A percentile compares a stretch with the other conserved stretches of the same genome.
phyloP scores from a whole-genome alignment of 2,888 invertebrate genomes.

The Chymomyza caudatula region DNA sequence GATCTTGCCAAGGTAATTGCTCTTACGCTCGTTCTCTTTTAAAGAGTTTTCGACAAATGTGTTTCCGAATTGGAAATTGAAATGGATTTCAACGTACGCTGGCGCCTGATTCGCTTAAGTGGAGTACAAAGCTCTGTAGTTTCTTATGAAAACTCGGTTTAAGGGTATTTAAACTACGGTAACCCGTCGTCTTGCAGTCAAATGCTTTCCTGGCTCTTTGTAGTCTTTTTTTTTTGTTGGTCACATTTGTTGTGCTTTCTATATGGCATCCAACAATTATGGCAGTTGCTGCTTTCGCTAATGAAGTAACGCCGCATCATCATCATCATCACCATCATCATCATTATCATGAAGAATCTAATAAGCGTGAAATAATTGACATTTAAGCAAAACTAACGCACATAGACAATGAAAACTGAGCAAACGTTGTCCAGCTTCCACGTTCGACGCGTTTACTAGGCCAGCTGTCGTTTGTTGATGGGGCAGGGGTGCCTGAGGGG shows the following conservation, averaged over 20 bases:
- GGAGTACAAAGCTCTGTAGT: no score
- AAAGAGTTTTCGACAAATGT: no score
- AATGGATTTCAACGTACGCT: no score
- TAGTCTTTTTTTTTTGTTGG: conserved; percentile 9
- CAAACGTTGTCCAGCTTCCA: not conserved
- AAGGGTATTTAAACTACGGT: not conserved
- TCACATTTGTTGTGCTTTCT: conserved; percentile 30
- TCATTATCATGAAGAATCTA: conserved; percentile 50
- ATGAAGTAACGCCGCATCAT: conserved; percentile 30
- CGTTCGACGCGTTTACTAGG: conserved; percentile 43
- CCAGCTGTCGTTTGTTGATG: conserved; percentile 26
- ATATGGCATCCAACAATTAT: not conserved
- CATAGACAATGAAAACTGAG: conserved; percentile 48
- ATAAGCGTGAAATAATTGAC: conserved; percentile 73
- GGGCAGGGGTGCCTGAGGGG: no score
- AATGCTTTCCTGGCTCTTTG: not conserved
- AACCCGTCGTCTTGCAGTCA: not conserved
- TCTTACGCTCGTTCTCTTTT: no score
- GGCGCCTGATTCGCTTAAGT: no score
- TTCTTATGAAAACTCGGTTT: no score
- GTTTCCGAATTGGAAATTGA: no score
- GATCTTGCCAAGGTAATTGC: no score
- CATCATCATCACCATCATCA: conserved; percentile 20
- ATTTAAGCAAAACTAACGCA: conserved; percentile 68
- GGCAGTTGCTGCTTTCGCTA: conserved; percentile 40